Evolutionary conservation across 37 sponge, comb jelly and placozoan genomes (phyloP), one percentile per base, ranked within the genome.

Genomic region (Haliclona indistincta): DNA sequence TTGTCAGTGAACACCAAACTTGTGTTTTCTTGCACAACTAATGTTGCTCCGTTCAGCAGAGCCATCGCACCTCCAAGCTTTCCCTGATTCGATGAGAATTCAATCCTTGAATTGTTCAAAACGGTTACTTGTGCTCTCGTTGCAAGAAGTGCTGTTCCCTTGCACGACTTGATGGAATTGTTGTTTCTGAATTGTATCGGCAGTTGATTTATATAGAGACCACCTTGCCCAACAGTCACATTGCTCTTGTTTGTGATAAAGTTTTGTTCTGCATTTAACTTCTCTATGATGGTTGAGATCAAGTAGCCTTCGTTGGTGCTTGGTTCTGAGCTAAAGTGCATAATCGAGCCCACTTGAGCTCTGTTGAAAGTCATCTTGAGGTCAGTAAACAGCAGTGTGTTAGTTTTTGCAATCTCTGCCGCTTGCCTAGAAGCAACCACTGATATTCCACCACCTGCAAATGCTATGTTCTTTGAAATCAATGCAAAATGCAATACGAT

Each of bases 11-110:
- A 73, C 19, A 53, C 7, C 47, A 82, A 25, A 3, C 0, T 26
- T 4, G 61, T 52, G 3, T 66, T 13, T 2, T 38, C 41, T 6
- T 20, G 2, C 5, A 82, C 64, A 4, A 38, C 22, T 7, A 82
- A 54, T 35, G 22, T 13, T 11, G 83, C 74, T 20, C 20, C 35
- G 23, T 70, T 74, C 4, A 73, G 30, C 26, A 73, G n/a, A 15
- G 61, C 51, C 7, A 82, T 74, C 4, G 72, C 83, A 45, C 83
- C 83, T 38, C 83, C 83, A 32, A 37, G 39, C 49, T 36, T 66
- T 2, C 44, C 83, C 8, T 0, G 5, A 45, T 82, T 82, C 8
- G n/a, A 3, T 11, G 51, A n/a, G 11, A 82, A 65, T 13, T 1
- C 52, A 2, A 82, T 22, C 7, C 25, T 1, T 28, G 75, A 17